These are phyloP conservation scores for Anarsia innoxiella DNA, from an alignment of 2,888 invertebrate species.

Conservation along the genomic window DNA sequence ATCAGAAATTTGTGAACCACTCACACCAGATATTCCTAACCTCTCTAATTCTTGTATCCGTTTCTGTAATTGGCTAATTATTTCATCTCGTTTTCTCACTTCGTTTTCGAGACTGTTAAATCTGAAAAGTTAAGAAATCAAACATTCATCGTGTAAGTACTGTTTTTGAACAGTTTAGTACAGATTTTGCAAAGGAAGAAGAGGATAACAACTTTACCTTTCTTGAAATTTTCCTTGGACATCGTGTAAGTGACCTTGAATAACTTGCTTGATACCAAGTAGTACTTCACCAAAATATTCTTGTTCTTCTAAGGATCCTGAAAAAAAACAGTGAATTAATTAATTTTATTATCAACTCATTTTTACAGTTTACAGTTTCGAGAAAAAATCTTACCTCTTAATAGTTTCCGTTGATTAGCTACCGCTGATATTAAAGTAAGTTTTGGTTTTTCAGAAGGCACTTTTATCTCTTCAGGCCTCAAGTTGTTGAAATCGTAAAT, in stretches of 20 bases:
- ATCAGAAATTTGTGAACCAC: no score
- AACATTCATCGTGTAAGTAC: no score
- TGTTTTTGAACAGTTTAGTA: no score
- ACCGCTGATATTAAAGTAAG: conserved; percentile 73
- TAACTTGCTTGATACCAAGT: conserved; percentile 86
- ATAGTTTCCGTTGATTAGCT: conserved; percentile 74
- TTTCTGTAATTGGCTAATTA: conserved; percentile 84
- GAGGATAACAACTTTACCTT: no score
- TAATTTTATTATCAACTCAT: conserved; percentile 14
- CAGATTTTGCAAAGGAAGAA: no score
- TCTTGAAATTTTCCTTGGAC: conserved; percentile 82
- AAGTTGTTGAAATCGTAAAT: conserved; percentile 53
- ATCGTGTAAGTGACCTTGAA: conserved; percentile 83
- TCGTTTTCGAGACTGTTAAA: conserved; percentile 87
- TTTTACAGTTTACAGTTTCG: conserved; percentile 3
- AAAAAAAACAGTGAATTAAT: conserved; percentile 24
- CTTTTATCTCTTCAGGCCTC: conserved; percentile 70
- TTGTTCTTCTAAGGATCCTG: conserved; percentile 82
- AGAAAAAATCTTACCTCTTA: conserved; percentile 60
- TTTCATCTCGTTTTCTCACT: conserved; percentile 85
- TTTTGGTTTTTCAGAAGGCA: conserved; percentile 73
- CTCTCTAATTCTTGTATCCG: conserved; percentile 81
- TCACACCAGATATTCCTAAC: conserved; percentile 36
- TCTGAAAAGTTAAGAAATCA: conserved; percentile 38
- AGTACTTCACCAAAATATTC: conserved; percentile 88